Evolutionary conservation across 2,113 vertebrate species (phyloP).

Genomic region (Pampusana beccarii): DNA sequence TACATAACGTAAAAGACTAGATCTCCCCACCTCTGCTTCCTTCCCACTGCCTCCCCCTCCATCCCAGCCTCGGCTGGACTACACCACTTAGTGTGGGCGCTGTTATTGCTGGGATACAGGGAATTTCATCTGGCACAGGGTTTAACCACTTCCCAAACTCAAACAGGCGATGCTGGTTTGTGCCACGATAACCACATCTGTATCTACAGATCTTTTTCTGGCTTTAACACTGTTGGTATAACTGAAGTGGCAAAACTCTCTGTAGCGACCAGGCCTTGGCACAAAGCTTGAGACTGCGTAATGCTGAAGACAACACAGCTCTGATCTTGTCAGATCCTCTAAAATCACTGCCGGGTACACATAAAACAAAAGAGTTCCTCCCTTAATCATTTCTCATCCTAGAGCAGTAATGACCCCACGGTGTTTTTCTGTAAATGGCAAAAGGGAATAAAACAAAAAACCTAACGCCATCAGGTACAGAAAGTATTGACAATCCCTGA

Average conservation of each 20-base stretch:
- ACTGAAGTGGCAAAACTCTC: neutral
- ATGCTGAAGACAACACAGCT: neutral
- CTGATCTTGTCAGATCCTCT: neutral
- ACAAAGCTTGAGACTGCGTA: neutral
- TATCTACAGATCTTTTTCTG: neutral
- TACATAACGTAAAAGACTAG: neutral
- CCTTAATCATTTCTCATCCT: neutral
- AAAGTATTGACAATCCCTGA: neutral
- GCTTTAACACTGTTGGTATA: neutral
- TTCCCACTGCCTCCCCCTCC: neutral
- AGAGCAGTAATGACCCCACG: neutral
- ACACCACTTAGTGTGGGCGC: neutral
- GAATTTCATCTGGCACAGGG: neutral
- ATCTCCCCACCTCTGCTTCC: neutral
- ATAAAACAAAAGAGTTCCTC: neutral
- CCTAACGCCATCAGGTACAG: neutral
- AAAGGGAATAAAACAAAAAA: neutral
- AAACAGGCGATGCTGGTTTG: neutral
- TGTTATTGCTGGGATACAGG: neutral
- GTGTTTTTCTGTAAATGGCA: neutral
- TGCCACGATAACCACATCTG: neutral
- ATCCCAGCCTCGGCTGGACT: neutral
- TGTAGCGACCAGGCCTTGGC: neutral
- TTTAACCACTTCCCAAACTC: neutral
- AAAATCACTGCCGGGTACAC: neutral